These are phyloP conservation scores for Bufo bufo DNA, from an alignment of 2,113 vertebrate genomes.

Conservation along the genomic window DNA sequence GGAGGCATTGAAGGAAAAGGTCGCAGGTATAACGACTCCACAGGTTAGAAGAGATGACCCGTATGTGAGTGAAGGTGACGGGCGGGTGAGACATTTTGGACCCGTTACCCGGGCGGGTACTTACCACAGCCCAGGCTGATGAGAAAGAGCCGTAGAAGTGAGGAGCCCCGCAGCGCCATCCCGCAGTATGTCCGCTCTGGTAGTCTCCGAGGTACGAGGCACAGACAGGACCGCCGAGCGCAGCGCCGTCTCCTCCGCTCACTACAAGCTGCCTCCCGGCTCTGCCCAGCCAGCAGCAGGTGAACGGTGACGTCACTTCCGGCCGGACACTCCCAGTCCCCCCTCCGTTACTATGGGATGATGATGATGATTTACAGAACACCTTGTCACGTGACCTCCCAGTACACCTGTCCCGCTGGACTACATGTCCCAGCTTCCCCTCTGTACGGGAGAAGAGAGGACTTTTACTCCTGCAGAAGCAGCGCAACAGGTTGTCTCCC, in stretches of 20 bases:
- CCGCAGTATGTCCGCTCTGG: neutral
- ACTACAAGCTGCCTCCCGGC: conserved; percentile 10
- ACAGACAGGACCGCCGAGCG: neutral
- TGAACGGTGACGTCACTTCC: conserved; percentile 52
- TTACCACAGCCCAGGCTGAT: conserved; percentile 21
- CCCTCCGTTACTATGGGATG: neutral
- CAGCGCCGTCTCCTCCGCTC: neutral
- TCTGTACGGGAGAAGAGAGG: neutral
- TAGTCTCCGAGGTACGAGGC: neutral
- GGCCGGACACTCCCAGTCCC: conserved; percentile 26
- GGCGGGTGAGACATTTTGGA: too few relatives aligned
- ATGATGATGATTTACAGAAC: neutral
- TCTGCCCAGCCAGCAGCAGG: conserved; percentile 50
- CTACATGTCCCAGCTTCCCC: conserved; percentile 5
- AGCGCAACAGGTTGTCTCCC: neutral
- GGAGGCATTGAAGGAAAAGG: too few relatives aligned
- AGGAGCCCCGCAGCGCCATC: neutral
- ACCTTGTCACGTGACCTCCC: neutral
- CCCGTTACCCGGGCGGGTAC: neutral
- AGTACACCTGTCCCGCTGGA: neutral
- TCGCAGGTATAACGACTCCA: too few relatives aligned
- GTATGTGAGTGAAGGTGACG: too few relatives aligned
- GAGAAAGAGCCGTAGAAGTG: neutral
- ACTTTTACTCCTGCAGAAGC: neutral
- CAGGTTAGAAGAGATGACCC: too few relatives aligned